Base-by-base conservation (phyloP, 2,113 vertebrate genomes). In the Leuciscus idus region DNA sequence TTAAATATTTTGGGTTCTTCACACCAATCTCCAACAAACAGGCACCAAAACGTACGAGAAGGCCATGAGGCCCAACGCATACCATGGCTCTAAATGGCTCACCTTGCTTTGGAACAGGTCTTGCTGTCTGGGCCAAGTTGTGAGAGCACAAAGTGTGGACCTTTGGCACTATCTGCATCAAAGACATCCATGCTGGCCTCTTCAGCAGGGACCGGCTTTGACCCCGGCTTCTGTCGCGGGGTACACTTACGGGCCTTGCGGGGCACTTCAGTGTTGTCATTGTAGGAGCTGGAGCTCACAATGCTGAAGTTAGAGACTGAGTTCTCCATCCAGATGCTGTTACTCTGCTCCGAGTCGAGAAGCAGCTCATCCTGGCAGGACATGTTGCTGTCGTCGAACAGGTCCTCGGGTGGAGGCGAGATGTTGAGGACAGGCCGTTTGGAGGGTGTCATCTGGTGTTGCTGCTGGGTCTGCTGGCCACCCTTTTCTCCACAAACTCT, bases 101-200 rank as follows among this genome's bases (percentile, higher is more conserved):
- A 95, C 97, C 97, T 97, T 94, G 96, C 96, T 96, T 98, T 99
- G 91, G 95, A 91, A 95, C 95, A 96, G 92, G 95, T 87, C 96
- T 99, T 98, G 96, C 89, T 97, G 95, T 99, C 98, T 85, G 96
- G 95, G 89, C 96, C 96, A 85, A 99, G 97, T 93, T 99, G 98
- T 84, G 97, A 99, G 92, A 99, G 96, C 91, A 99, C 98, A 96
- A 99, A 99, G 94, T 99, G 98, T 88, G 98, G 98, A 84, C 96
- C 98, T 96, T 99, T 99, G 94, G 98, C 98, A 91, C 98, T 99
- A 95, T 99, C 98, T 84, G 98, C 98, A 94, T 99, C 97, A 93
- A 99, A 99, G 92, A 99, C 95, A 89, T 99, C 98, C 97, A 98
- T 97, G 95, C 96, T 99, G 94, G 97, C 95, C 88, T 95, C 96